These are phyloP conservation scores for Anthoscopus minutus DNA, from an alignment of 2,113 vertebrate genomes.

Conservation along the genomic window DNA sequence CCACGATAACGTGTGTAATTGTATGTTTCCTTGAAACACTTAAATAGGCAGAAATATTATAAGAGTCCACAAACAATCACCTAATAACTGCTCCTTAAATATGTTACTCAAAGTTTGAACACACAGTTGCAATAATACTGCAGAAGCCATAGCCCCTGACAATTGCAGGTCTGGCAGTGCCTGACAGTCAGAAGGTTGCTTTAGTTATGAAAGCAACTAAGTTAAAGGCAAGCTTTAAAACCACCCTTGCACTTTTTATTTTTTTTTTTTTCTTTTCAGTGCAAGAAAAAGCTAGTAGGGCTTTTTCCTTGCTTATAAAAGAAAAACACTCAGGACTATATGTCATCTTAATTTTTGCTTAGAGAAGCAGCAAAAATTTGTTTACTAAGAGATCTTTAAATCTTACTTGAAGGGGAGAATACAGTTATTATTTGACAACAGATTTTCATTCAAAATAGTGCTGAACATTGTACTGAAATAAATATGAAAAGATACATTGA, in stretches of 20 bases:
- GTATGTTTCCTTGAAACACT: background rate
- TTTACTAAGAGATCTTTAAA: background rate
- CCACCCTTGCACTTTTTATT: accelerated
- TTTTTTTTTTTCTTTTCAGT: background rate
- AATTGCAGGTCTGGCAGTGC: background rate
- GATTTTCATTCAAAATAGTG: background rate
- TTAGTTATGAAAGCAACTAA: background rate
- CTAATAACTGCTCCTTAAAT: background rate
- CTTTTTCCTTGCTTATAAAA: background rate
- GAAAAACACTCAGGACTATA: background rate
- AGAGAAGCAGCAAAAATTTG: background rate
- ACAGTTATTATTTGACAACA: background rate
- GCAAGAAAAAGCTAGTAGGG: background rate
- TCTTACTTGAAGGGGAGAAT: background rate
- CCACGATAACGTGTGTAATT: background rate
- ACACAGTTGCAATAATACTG: background rate
- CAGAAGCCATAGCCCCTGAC: background rate
- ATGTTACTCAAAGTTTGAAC: background rate
- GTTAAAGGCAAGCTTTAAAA: background rate
- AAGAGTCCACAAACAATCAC: background rate
- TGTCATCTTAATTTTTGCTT: background rate
- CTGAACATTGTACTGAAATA: background rate
- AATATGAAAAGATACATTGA: background rate
- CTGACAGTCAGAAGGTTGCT: background rate
- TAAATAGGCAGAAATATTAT: background rate